Evolutionary conservation across 1,140 invertebrate genomes (phyloP).

Genomic region (Drosophila aff.): DNA sequence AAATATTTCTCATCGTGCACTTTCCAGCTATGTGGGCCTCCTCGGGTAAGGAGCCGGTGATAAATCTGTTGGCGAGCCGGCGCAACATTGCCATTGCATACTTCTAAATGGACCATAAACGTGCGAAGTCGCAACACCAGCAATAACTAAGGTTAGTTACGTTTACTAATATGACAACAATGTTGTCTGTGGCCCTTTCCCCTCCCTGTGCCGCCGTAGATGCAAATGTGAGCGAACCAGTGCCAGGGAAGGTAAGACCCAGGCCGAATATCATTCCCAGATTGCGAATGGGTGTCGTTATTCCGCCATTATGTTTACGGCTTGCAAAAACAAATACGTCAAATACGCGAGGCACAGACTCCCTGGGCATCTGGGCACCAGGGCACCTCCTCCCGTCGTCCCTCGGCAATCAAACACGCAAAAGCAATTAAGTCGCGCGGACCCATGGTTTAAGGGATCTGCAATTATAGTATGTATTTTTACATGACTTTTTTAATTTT

Average conservation of each 20-base stretch:
- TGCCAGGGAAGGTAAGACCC: background rate
- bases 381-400: slow-evolving; percentile 1
- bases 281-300: slow-evolving; percentile 43
- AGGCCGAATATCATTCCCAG: slow-evolving; percentile 10
- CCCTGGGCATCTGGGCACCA: background rate
- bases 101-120: slow-evolving; percentile 82
- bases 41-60: slow-evolving; percentile 58
- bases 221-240: slow-evolving; percentile 39
- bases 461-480: slow-evolving; percentile 22
- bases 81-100: slow-evolving; percentile 77
- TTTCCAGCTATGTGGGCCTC: background rate
- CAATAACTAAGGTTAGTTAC: slow-evolving; percentile 83
- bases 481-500: background rate
- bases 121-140: slow-evolving; percentile 78
- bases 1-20: background rate
- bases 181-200: slow-evolving; percentile 47
- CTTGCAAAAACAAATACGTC: slow-evolving; percentile 44
- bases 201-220: background rate
- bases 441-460: slow-evolving; percentile 14
- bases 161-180: slow-evolving; percentile 80
- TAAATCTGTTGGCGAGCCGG: slow-evolving; percentile 79
- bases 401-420: slow-evolving; percentile 37
- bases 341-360: slow-evolving; percentile 5
- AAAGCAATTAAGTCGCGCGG: slow-evolving; percentile 41
- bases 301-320: slow-evolving; percentile 38